phyloP scores from a whole-genome alignment of 2,113 vertebrate genomes.

The Aptenodytes forsteri region DNA sequence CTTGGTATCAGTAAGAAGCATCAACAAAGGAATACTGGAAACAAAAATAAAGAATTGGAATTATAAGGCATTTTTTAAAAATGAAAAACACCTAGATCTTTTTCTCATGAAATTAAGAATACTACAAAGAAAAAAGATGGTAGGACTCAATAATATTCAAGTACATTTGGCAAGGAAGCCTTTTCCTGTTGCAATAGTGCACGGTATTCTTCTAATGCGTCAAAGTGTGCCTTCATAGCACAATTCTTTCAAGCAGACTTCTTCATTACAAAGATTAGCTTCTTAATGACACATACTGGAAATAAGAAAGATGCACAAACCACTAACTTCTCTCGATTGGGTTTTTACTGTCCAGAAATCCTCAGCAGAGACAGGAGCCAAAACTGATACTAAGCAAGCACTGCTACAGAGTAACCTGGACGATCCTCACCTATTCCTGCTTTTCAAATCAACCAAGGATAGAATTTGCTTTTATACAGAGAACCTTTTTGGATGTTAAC shows the following conservation, averaged over 20 bases:
- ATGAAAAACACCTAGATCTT: background rate
- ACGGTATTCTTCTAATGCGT: background rate
- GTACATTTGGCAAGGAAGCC: conserved; percentile 11
- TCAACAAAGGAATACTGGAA: background rate
- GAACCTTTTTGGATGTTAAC: background rate
- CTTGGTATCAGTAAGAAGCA: background rate
- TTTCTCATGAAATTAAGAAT: background rate
- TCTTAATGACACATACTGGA: background rate
- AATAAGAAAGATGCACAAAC: background rate
- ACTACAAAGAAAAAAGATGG: conserved; percentile 21
- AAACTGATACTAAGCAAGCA: background rate
- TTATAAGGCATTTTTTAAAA: background rate
- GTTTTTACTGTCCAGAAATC: background rate
- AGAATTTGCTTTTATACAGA: background rate
- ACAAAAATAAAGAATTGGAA: background rate
- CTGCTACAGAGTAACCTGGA: background rate
- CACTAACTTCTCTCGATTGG: background rate
- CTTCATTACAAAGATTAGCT: background rate
- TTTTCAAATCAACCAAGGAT: background rate
- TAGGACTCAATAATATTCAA: conserved; percentile 42
- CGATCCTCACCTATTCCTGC: background rate
- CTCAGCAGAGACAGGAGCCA: background rate
- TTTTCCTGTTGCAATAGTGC: background rate
- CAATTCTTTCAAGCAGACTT: background rate
- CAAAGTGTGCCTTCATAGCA: background rate